These are phyloP conservation scores for Penaeus monodon DNA, from an alignment of 2,888 invertebrate genomes.

Conservation along the genomic window DNA sequence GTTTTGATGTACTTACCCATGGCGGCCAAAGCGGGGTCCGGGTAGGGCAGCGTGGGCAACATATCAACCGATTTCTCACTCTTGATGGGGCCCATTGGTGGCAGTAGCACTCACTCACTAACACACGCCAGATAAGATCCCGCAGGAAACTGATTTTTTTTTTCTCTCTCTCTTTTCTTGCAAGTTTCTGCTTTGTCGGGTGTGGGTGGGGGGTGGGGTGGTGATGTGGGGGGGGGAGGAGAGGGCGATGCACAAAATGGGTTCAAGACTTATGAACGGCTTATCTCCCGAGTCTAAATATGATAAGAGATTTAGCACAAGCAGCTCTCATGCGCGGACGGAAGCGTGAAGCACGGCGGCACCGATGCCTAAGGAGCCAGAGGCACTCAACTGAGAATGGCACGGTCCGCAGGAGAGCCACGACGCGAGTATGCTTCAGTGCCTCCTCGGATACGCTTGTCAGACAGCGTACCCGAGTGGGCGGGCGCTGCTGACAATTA, in stretches of 20 bases:
- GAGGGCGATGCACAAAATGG: no score
- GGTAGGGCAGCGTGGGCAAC: conserved; percentile 54
- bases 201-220: not conserved
- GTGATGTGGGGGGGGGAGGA: no score
- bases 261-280: no score
- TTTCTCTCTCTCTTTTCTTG: no score
- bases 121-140: conserved; percentile 1
- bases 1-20: conserved; percentile 48
- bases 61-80: conserved; percentile 52
- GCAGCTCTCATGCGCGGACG: not conserved
- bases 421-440: conserved; percentile 47
- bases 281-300: no score
- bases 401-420: conserved; percentile 42
- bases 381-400: conserved; percentile 49
- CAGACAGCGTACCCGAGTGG: conserved; percentile 38
- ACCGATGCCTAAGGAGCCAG: conserved; percentile 6
- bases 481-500: conserved; percentile 37
- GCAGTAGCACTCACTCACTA: not conserved
- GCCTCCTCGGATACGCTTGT: conserved; percentile 51
- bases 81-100: conserved; percentile 56
- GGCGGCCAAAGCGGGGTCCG: conserved; percentile 54
- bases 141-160: not conserved
- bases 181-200: not conserved
- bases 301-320: not conserved
- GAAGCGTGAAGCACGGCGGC: conserved; percentile 10